Conservation (phyloP, 2,797 vertebrate genomes). For the Sphenopsis melanotis region DNA sequence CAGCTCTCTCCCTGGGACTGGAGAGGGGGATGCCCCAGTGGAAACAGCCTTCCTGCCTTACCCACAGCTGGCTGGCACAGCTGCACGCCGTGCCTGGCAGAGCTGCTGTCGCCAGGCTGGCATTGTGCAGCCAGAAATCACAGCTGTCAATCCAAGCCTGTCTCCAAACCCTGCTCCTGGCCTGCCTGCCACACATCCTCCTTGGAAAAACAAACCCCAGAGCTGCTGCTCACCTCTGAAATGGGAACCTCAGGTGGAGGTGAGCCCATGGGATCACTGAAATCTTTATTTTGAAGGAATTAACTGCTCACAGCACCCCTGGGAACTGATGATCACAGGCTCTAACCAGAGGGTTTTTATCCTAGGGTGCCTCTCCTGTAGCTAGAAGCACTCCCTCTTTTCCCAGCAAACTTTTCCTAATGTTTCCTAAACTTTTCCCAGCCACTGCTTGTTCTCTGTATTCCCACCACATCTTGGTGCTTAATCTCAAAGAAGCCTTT, state of each 20-base stretch:
- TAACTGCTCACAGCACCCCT: background rate
- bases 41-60: background rate
- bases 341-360: background rate
- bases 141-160: background rate
- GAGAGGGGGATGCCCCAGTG: background rate
- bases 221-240: background rate
- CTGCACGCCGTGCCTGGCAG: background rate
- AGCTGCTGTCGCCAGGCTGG: background rate
- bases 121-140: background rate
- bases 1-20: background rate
- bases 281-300: background rate
- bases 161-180: background rate
- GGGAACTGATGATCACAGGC: background rate
- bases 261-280: background rate
- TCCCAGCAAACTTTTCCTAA: background rate
- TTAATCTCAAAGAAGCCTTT: background rate
- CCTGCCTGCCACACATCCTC: background rate
- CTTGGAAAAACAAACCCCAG: background rate
- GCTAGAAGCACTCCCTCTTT: background rate
- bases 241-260: rapidly evolving
- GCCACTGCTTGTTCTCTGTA: background rate
- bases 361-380: background rate
- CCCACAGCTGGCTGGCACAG: background rate
- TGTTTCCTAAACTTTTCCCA: too few relatives aligned
- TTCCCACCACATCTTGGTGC: background rate